Conservation (phyloP, 2,797 vertebrate genomes). For the Chaetophractus vellerosus region DNA sequence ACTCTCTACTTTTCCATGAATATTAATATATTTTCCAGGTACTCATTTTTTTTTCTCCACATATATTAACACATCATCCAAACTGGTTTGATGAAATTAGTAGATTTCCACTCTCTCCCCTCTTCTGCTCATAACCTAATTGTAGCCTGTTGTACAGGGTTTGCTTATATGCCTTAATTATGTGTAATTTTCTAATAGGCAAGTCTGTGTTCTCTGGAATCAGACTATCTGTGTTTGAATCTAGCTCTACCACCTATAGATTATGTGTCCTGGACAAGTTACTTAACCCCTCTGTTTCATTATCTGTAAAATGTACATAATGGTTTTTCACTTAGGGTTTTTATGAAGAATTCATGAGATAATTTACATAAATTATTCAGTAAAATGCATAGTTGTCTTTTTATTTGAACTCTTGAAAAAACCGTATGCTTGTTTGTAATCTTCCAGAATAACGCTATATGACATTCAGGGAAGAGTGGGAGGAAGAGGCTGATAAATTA, state of each 20-base stretch:
- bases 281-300: neutral
- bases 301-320: neutral
- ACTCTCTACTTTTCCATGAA: neutral
- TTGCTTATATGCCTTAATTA: neutral
- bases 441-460: neutral
- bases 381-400: neutral
- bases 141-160: neutral
- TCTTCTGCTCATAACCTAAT: neutral
- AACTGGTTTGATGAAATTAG: neutral
- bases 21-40: neutral
- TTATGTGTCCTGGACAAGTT: neutral
- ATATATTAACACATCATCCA: neutral
- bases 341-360: neutral
- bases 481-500: no score
- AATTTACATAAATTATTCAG: neutral
- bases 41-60: neutral
- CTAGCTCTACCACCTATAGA: neutral
- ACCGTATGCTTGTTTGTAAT: neutral
- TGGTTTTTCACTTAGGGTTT: neutral
- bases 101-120: neutral
- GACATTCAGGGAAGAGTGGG: no score
- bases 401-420: slow-evolving; percentile 16
- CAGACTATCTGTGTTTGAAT: neutral
- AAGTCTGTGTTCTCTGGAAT: neutral
- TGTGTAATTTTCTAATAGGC: neutral